Evolutionary conservation across 1,140 invertebrate genomes (phyloP).

Genomic region (Melanaphis sacchari): DNA sequence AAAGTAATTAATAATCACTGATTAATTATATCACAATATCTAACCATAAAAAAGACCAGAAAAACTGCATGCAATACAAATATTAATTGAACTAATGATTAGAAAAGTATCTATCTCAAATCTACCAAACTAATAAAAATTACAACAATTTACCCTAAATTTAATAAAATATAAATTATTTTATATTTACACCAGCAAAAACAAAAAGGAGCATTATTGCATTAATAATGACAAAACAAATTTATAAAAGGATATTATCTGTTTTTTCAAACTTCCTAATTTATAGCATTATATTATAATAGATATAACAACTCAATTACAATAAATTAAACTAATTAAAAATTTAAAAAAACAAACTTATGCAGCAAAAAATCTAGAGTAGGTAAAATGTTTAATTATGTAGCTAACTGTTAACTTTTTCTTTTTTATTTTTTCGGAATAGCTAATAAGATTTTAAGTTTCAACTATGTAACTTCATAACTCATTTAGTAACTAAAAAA

Average conservation of each 20-base stretch:
- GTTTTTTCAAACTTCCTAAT: not conserved
- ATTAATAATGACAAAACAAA: not conserved
- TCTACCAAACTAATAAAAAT: not conserved
- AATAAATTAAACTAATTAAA: not conserved
- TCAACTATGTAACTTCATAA: not conserved
- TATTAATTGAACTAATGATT: not conserved
- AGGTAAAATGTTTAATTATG: not conserved
- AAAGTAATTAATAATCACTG: too few relatives aligned
- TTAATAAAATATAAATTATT: not conserved
- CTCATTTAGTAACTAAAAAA: not conserved
- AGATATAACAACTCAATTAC: not conserved
- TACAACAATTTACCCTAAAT: not conserved
- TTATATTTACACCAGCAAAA: too few relatives aligned
- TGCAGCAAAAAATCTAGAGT: not conserved
- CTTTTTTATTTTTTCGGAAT: not conserved
- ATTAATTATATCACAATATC: not conserved
- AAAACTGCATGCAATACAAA: not conserved
- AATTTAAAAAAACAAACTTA: not conserved
- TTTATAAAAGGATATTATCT: not conserved
- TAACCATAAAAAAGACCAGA: not conserved
- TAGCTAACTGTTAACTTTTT: not conserved
- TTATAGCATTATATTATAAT: not conserved
- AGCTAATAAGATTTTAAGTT: not conserved
- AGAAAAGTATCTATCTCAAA: not conserved
- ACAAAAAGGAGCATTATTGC: too few relatives aligned